Evolutionary conservation across 2,797 vertebrate genomes (phyloP), one percentile per base, ranked within the genome.

Genomic region (Gambelia wislizenii): DNA sequence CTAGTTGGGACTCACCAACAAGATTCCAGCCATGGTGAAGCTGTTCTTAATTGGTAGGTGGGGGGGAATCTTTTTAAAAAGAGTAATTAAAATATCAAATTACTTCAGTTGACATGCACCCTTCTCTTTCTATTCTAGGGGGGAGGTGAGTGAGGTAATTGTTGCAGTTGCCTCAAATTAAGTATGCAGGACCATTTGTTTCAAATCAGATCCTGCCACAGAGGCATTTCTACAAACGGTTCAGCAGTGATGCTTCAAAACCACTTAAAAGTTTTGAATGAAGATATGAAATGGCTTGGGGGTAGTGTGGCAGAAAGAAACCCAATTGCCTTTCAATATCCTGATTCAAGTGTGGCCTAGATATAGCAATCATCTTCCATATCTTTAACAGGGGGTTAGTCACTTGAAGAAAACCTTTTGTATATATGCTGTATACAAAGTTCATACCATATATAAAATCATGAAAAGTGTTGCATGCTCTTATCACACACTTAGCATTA

Each of bases 141-240:
- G 13, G 77, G 54, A 27, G 39, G 36, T 39, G 64, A 0, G 16
- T 76, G 30, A 93, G 81, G 69, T 16, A 82, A 70, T 82, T 72
- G 89, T 7, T 69, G 90, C 91, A 61, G 56, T 70, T 74, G 89
- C 9, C 77, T 91, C 91, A 85, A 20, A 27, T 39, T 79, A 47
- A 30, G 30, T 36, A 20, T 6, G 20, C 27, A 25, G 3, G 16
- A 52, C 18, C 33, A 56, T 7, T 91, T 84, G 12, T 49, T 61
- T 42, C 3, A 25, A 22, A 82, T 72, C 69, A 78, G 86, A 85
- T 0, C 0, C 0, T 87, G 42, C 79, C 59, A 77, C 54, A 85
- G 80, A 72, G 0, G 0, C 67, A 47, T 67, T 89, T 89, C n/a
- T 61, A 27, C 39, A 87, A 83, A 8, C 83, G 86, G 42, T 76